phyloP scores from a whole-genome alignment of 2,113 vertebrate genomes.

The Gorilla gorilla region DNA sequence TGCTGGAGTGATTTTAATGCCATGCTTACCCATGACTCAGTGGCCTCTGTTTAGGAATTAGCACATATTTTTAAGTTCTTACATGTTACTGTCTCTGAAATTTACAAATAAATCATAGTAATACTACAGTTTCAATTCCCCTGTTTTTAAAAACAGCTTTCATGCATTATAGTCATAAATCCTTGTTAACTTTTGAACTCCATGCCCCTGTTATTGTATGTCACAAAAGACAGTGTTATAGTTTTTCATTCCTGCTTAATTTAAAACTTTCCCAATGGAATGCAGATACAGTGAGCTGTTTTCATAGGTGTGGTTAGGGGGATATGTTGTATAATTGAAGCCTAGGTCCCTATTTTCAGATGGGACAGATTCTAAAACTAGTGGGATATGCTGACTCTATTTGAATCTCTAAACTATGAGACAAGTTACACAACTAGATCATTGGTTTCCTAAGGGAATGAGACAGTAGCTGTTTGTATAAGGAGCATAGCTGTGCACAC shows the following conservation, averaged over 20 bases:
- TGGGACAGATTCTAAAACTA: background rate
- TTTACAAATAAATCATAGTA: background rate
- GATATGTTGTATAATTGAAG: background rate
- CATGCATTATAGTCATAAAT: background rate
- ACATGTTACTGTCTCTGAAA: background rate
- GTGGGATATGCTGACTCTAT: background rate
- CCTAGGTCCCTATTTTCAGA: conserved; percentile 9
- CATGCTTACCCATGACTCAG: background rate
- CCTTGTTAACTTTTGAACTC: background rate
- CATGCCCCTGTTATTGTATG: background rate
- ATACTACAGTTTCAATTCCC: background rate
- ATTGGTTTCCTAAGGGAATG: background rate
- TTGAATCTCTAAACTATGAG: background rate
- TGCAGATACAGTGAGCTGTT: background rate
- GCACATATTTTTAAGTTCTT: background rate
- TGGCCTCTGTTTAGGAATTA: background rate
- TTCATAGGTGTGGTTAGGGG: background rate
- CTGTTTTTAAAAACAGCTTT: background rate
- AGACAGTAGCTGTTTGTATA: background rate
- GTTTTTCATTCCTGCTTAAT: background rate
- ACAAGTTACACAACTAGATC: background rate
- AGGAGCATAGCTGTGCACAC: background rate
- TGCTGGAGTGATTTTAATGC: fast-evolving
- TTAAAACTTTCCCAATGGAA: background rate
- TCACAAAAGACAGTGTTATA: background rate